These are phyloP conservation scores for Chrysaora quinquecirrha DNA, from an alignment of 30 jellyfish, hydroid and myxozoan species.

Conservation along the genomic window DNA sequence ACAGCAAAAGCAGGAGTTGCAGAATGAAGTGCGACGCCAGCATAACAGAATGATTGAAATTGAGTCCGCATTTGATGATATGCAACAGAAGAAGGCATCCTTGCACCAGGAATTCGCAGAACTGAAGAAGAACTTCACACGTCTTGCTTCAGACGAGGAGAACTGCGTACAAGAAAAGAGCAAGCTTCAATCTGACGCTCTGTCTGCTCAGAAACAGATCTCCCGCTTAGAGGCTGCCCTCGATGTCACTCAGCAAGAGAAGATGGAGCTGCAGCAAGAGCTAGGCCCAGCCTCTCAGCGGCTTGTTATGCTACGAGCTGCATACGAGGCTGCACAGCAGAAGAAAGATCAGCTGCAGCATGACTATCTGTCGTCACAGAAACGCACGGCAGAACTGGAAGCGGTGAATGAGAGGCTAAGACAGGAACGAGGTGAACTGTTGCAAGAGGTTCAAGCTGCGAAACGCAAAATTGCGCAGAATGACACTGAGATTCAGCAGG, in stretches of 20 bases:
- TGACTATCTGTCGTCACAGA: slow-evolving; percentile 81
- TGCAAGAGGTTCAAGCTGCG: slow-evolving; percentile 83
- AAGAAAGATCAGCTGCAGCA: slow-evolving; percentile 95
- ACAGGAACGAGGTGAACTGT: slow-evolving; percentile 88
- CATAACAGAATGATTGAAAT: slow-evolving; percentile 94
- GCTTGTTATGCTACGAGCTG: slow-evolving; percentile 94
- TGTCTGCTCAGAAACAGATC: slow-evolving; percentile 93
- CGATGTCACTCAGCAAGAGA: slow-evolving; percentile 98
- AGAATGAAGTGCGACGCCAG: slow-evolving; percentile 80
- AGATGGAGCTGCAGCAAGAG: slow-evolving; percentile 96
- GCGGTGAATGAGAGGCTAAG: slow-evolving; percentile 85
- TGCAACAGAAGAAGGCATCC: slow-evolving; percentile 82
- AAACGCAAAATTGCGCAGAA: slow-evolving; percentile 78
- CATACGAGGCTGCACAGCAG: slow-evolving; percentile 97
- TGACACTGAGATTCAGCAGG: slow-evolving; percentile 81
- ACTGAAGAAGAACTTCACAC: slow-evolving; percentile 84
- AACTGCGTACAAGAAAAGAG: slow-evolving; percentile 82
- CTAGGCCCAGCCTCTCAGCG: slow-evolving; percentile 99
- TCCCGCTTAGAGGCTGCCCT: slow-evolving; percentile 99
- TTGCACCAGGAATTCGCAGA: slow-evolving; percentile 91
- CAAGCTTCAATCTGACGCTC: slow-evolving; percentile 92
- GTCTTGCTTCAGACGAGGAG: slow-evolving; percentile 96
- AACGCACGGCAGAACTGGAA: slow-evolving; percentile 86
- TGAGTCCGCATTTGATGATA: slow-evolving; percentile 85
- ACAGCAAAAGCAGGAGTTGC: slow-evolving; percentile 93